Evolutionary conservation across 2,888 invertebrate genomes (phyloP), one percentile per base, ranked within the genome.

Genomic region (Macrosoma leucophasiata): DNA sequence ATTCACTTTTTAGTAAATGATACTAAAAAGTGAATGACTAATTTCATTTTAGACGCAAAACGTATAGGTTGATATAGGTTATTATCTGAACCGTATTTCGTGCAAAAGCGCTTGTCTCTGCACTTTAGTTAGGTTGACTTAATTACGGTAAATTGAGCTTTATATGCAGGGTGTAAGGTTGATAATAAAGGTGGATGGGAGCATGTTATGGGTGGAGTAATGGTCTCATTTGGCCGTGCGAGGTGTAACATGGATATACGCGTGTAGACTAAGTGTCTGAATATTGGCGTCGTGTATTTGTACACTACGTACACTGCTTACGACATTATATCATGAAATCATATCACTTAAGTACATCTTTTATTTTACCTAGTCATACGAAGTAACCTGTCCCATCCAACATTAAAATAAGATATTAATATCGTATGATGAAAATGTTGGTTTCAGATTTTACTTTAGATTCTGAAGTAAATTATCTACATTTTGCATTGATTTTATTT

Each of bases 221-320:
- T 74, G 64, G 65, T 70, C 69, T 74, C 69, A 73, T 76, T 75
- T 70, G 63, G 66, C 60, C 67, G 64, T 61, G 62, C 50, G 71
- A 69, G 67, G 73, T 76, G 72, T 73, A 65, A 70, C 59, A 59
- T 43, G 48, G 47, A 50, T 56, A 53, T 62, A 61, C 58, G 58
- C 55, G 58, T 62, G 64, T 66, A 58, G 60, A 52, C 56, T 57
- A 69, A 73, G 63, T 72, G 67, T 59, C 58, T 54, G 65, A 60
- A 73, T 73, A 74, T 75, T 66, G 65, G 63, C 58, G 60, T 60
- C 57, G 58, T 60, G 57, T 72, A 56, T 67, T 66, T 62, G 59
- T 53, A 50, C 36, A 29, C 24, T 21, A 33, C 29, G 59, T 59
- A 64, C 62, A 67, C 57, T 52, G 57, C 43, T 45, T 19, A 31